Evolutionary conservation across 1,140 invertebrate species (phyloP).

Genomic region (Pararge aegeria): DNA sequence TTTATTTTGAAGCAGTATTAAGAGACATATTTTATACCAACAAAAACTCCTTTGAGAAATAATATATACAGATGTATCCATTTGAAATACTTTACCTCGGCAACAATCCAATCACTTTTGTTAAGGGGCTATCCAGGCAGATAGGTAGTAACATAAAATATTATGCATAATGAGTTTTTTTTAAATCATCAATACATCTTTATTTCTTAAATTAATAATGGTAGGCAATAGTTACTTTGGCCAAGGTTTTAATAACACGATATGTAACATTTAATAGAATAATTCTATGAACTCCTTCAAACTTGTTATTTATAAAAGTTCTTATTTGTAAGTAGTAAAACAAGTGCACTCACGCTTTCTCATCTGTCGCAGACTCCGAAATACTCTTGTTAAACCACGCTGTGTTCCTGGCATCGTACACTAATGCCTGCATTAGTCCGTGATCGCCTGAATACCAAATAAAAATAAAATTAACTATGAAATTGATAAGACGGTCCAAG

Average conservation of each 20-base stretch:
- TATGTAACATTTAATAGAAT: too few relatives aligned
- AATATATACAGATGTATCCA: background rate
- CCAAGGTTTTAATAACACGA: too few relatives aligned
- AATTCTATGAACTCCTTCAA: too few relatives aligned
- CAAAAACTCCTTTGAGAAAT: too few relatives aligned
- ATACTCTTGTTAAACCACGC: constrained; percentile 90
- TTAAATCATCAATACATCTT: background rate
- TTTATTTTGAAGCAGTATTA: too few relatives aligned
- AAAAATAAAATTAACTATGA: background rate
- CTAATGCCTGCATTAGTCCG: constrained; percentile 89
- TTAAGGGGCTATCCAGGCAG: constrained; percentile 85
- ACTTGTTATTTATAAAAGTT: too few relatives aligned
- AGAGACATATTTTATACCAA: too few relatives aligned
- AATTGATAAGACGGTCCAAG: too few relatives aligned
- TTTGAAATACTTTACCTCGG: constrained; percentile 87
- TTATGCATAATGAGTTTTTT: constrained; percentile 28
- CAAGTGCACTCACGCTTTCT: constrained; percentile 71
- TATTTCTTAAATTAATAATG: too few relatives aligned
- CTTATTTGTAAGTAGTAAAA: constrained; percentile 6
- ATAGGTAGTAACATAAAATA: constrained; percentile 54
- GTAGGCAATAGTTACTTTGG: too few relatives aligned
- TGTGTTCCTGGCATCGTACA: constrained; percentile 93
- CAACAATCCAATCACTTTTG: constrained; percentile 89
- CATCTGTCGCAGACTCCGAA: constrained; percentile 84
- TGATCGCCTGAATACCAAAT: constrained; percentile 88